Percentiles rank a stretch among this genome's conserved stretches.
Evolutionary conservation across 2,113 vertebrate species (phyloP).

Genomic region (Sus scrofa): DNA sequence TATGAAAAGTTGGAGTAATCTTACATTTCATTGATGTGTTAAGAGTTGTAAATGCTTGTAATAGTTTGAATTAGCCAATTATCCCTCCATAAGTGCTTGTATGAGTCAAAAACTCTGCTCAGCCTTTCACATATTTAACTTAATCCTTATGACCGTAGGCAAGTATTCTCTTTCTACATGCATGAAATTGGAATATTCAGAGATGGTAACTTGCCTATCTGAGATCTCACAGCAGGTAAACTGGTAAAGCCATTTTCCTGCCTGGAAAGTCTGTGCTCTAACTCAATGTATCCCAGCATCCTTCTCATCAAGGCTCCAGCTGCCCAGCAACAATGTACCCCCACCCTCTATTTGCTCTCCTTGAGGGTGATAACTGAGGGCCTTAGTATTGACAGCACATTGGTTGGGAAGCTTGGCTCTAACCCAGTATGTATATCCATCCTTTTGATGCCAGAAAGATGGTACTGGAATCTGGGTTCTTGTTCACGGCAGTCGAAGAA

Average conservation of each 20-base stretch:
- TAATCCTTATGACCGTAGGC: background rate
- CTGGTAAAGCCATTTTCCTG: background rate
- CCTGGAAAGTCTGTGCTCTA: background rate
- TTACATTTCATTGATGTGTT: background rate
- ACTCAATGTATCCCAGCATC: background rate
- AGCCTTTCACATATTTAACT: background rate
- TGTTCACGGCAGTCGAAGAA: no score
- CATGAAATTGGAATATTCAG: background rate
- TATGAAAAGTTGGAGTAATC: background rate
- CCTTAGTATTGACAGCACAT: background rate
- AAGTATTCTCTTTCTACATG: background rate
- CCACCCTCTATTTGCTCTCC: background rate
- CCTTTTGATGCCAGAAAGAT: no score
- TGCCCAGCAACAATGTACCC: background rate
- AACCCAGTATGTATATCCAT: background rate
- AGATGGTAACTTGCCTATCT: background rate
- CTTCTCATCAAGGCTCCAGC: background rate
- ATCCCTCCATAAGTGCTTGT: background rate
- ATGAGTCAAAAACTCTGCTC: conserved; percentile 21
- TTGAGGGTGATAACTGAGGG: background rate
- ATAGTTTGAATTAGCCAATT: conserved; percentile 17
- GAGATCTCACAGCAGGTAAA: background rate
- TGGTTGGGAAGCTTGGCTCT: background rate
- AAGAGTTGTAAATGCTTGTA: background rate
- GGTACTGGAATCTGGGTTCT: no score